These are phyloP conservation scores for Cephonodes hylas DNA, from an alignment of 2,888 invertebrate species.

Conservation along the genomic window DNA sequence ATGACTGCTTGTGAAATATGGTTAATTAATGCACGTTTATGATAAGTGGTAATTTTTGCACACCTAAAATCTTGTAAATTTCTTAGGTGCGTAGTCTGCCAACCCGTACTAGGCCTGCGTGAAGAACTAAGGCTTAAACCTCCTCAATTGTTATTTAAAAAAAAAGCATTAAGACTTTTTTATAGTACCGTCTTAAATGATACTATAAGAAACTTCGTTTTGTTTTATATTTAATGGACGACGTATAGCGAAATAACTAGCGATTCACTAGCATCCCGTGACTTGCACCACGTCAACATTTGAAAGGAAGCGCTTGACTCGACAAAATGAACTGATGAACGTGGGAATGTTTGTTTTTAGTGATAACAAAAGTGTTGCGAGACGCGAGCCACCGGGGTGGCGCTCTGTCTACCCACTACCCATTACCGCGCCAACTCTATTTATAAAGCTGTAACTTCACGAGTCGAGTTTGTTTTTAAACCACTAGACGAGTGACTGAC, in stretches of 20 bases:
- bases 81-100: too few species aligned
- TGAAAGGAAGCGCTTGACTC: constrained; percentile 26
- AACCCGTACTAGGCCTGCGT: too few species aligned
- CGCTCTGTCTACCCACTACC: background rate
- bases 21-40: too few species aligned
- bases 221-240: too few species aligned
- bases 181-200: background rate
- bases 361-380: constrained; percentile 27
- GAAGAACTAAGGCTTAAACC: too few species aligned
- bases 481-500: constrained; percentile 7
- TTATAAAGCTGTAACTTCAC: background rate
- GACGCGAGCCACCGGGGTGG: constrained; percentile 13
- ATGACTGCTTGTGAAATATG: too few species aligned
- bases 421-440: background rate
- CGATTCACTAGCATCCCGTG: background rate
- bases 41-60: too few species aligned
- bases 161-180: too few species aligned
- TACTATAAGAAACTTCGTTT: too few species aligned
- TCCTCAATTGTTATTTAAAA: too few species aligned
- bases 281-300: background rate
- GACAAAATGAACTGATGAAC: constrained; percentile 33
- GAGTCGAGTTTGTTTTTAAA: background rate
- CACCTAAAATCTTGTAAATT: too few species aligned
- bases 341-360: constrained; percentile 42
- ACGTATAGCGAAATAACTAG: background rate